phyloP scores from a whole-genome alignment of 2,113 vertebrate species.

The Stegostoma tigrinum region DNA sequence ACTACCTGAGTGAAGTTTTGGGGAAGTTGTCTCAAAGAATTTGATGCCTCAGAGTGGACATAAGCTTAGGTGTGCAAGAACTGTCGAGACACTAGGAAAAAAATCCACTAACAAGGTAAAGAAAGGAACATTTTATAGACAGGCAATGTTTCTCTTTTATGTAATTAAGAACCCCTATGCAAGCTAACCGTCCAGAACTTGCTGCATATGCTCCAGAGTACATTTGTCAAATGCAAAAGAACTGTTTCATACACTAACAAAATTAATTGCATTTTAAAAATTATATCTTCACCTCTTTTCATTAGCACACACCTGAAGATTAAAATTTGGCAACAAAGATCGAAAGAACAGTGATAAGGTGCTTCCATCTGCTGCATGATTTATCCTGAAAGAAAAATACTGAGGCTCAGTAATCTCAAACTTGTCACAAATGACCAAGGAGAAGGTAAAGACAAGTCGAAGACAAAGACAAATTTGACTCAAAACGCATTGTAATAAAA shows the following conservation, averaged over 20 bases:
- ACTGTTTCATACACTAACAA: neutral
- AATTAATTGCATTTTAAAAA: neutral
- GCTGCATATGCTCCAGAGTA: neutral
- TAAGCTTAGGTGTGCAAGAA: neutral
- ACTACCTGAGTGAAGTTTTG: neutral
- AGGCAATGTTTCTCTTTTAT: neutral
- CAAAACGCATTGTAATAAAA: neutral
- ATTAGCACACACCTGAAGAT: slow-evolving; percentile 69
- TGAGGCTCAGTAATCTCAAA: neutral
- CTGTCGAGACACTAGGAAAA: neutral
- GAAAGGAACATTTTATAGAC: neutral
- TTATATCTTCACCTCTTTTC: neutral
- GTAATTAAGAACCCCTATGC: neutral
- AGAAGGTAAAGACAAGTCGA: neutral
- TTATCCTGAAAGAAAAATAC: slow-evolving; percentile 46
- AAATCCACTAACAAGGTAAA: neutral
- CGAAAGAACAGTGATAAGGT: slow-evolving; percentile 91
- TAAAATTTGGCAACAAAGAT: slow-evolving; percentile 87
- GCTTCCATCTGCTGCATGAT: slow-evolving; percentile 66
- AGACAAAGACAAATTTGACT: neutral
- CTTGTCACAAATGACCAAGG: neutral
- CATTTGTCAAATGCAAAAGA: neutral
- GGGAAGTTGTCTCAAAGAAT: neutral
- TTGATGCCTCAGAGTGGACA: neutral
- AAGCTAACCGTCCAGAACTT: neutral